These are phyloP conservation scores for Sialis lutaria DNA, from an alignment of 2,888 invertebrate genomes.

Conservation along the genomic window DNA sequence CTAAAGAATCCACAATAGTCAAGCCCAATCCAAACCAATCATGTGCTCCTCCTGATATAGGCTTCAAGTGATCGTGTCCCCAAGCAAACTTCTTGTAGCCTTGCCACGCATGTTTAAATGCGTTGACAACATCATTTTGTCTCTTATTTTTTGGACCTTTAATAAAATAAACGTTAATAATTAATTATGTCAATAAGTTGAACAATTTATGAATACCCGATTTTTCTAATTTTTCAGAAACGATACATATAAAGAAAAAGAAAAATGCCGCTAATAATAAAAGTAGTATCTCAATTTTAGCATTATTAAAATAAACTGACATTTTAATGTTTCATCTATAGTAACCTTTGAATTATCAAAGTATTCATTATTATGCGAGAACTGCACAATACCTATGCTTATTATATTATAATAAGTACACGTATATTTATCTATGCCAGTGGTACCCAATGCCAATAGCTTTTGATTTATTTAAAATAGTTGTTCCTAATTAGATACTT, in stretches of 20 bases:
- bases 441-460: no score
- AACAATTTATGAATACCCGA: slow-evolving; percentile 1
- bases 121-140: slow-evolving; percentile 72
- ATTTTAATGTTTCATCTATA: no score
- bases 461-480: no score
- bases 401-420: no score
- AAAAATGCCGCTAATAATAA: neutral
- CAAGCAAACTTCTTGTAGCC: slow-evolving; percentile 90
- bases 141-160: slow-evolving; percentile 61
- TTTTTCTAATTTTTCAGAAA: neutral
- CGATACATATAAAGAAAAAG: neutral
- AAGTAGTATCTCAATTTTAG: no score
- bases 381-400: no score
- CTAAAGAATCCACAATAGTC: slow-evolving; percentile 89
- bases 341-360: no score
- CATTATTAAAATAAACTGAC: no score
- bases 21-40: slow-evolving; percentile 96
- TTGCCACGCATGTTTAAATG: slow-evolving; percentile 86
- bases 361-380: no score
- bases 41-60: slow-evolving; percentile 63
- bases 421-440: no score
- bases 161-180: slow-evolving; percentile 15
- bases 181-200: slow-evolving; percentile 3
- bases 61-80: slow-evolving; percentile 93
- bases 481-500: no score